phyloP scores from a whole-genome alignment of 2,113 vertebrate genomes.

The Neopipo cinnamomea region DNA sequence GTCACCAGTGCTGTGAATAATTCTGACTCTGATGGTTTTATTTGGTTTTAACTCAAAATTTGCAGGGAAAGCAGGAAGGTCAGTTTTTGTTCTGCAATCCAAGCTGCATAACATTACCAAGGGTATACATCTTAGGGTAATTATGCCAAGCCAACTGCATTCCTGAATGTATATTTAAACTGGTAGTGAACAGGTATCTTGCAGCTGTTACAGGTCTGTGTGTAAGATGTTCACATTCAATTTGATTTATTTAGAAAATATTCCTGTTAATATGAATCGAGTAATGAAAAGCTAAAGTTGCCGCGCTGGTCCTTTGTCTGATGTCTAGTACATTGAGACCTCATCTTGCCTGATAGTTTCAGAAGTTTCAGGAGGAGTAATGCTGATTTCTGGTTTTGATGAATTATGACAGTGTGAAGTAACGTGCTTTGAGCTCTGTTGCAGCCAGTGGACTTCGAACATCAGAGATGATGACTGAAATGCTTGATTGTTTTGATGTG shows the following conservation, averaged over 20 bases:
- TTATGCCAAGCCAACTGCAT: not conserved
- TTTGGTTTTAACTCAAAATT: constrained; percentile 2
- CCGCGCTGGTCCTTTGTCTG: not conserved
- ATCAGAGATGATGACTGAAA: not conserved
- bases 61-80: not conserved
- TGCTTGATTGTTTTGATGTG: not conserved
- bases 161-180: not conserved
- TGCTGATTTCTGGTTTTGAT: not conserved
- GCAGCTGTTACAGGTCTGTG: not conserved
- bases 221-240: not conserved
- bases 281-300: not conserved
- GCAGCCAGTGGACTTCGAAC: not conserved
- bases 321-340: not conserved
- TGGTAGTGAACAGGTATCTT: not conserved
- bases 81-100: not conserved
- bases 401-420: not conserved
- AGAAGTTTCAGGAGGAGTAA: not conserved
- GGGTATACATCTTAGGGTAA: not conserved
- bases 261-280: not conserved
- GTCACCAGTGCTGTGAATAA: constrained; percentile 17
- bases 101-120: not conserved
- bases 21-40: constrained; percentile 11
- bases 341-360: not conserved
- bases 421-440: not conserved
- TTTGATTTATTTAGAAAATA: not conserved